phyloP scores from a whole-genome alignment of 2,113 vertebrate species.

The Platichthys stellatus region DNA sequence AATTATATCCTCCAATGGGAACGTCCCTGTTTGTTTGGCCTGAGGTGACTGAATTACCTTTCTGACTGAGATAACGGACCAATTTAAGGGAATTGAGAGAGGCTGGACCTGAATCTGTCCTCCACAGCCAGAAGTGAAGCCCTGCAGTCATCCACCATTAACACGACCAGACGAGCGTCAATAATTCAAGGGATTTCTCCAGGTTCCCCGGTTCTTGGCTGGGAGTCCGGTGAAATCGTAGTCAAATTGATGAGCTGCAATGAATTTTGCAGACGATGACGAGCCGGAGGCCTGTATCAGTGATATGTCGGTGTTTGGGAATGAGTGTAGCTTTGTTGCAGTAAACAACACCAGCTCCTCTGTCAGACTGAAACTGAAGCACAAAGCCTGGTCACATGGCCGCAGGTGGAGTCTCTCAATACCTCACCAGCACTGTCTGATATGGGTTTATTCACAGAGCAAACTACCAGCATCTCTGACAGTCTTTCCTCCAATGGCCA shows the following conservation, averaged over 20 bases:
- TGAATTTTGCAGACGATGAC: slow-evolving; percentile 64
- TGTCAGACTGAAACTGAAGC: slow-evolving; percentile 15
- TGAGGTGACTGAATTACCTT: not conserved
- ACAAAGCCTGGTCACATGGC: slow-evolving; percentile 8
- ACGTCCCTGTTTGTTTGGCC: slow-evolving; percentile 7
- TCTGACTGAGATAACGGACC: not conserved
- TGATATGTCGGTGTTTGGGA: slow-evolving; percentile 12
- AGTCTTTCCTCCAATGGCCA: not conserved
- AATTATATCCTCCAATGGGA: not conserved
- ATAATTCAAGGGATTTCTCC: slow-evolving; percentile 76
- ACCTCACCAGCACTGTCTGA: not conserved
- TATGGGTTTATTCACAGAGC: not conserved
- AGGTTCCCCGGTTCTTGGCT: slow-evolving; percentile 52
- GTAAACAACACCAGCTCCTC: slow-evolving; percentile 24
- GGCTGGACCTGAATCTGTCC: not conserved
- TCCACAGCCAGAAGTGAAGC: slow-evolving; percentile 8
- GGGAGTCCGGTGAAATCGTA: slow-evolving; percentile 73
- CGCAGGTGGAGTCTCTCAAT: slow-evolving; percentile 8
- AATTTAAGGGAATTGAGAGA: not conserved
- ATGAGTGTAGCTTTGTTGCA: slow-evolving; percentile 3
- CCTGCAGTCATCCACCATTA: slow-evolving; percentile 65
- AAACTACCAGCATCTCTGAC: not conserved
- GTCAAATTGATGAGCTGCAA: slow-evolving; percentile 59
- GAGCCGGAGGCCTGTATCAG: slow-evolving; percentile 44
- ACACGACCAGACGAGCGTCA: slow-evolving; percentile 76